Evolutionary conservation across 2,888 invertebrate genomes (phyloP).

Genomic region (Dryadula phaetusa): DNA sequence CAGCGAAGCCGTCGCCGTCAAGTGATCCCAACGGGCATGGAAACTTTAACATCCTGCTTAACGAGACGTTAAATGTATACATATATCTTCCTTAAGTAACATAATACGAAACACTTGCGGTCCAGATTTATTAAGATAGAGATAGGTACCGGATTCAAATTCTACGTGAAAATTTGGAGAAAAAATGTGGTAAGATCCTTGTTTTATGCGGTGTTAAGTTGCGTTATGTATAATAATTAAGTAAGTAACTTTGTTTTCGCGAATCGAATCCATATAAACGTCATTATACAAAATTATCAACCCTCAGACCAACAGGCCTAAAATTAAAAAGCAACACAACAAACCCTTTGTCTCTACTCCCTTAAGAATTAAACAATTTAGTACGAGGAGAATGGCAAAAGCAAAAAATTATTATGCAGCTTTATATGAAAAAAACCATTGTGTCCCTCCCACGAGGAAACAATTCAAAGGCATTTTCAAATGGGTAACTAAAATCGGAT

Average conservation of each 20-base stretch:
- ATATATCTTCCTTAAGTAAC: neutral
- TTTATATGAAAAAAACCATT: slow-evolving; percentile 19
- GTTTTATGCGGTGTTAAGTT: too few species aligned
- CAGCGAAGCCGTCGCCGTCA: neutral
- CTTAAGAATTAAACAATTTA: slow-evolving; percentile 20
- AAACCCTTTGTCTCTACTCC: neutral
- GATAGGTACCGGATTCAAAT: neutral
- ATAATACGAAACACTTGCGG: neutral
- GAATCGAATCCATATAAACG: too few species aligned
- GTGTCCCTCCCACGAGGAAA: slow-evolving; percentile 12
- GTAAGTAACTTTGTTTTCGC: too few species aligned
- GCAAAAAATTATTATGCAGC: slow-evolving; percentile 8
- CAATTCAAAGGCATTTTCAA: slow-evolving; percentile 30
- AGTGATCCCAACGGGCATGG: slow-evolving; percentile 14
- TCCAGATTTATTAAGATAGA: neutral
- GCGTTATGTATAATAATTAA: too few species aligned
- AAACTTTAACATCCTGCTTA: slow-evolving; percentile 8
- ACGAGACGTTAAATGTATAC: neutral
- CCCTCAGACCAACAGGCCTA: neutral
- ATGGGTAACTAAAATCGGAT: slow-evolving; percentile 37
- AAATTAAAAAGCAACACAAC: slow-evolving; percentile 1
- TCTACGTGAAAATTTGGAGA: too few species aligned
- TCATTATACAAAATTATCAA: neutral
- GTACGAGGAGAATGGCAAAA: slow-evolving; percentile 12
- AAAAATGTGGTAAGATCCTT: too few species aligned